These are phyloP conservation scores for Promerops cafer DNA, from an alignment of 2,113 vertebrate species.

Conservation along the genomic window DNA sequence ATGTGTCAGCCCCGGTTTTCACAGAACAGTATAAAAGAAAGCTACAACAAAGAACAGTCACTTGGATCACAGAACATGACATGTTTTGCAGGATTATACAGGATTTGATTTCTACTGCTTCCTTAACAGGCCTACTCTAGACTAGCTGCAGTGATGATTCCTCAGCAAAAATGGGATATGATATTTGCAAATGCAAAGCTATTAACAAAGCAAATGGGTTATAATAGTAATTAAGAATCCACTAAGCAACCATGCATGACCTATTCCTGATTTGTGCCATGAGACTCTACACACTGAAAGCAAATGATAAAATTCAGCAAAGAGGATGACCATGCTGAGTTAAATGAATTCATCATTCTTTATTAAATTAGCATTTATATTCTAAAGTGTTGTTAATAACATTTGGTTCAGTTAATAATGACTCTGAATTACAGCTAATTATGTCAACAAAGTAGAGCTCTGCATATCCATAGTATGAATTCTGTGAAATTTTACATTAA, in stretches of 20 bases:
- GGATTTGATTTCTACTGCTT: background rate
- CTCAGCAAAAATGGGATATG: background rate
- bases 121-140: background rate
- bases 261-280: background rate
- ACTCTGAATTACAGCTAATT: slow-evolving; percentile 4
- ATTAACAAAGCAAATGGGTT: slow-evolving; percentile 42
- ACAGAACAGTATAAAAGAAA: background rate
- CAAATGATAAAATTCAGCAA: slow-evolving; percentile 3
- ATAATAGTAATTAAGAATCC: slow-evolving; percentile 37
- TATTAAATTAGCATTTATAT: slow-evolving; percentile 34
- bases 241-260: background rate
- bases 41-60: background rate
- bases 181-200: slow-evolving; percentile 29
- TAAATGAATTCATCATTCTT: background rate
- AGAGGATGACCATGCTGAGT: background rate
- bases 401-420: background rate
- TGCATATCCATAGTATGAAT: background rate
- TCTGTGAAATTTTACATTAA: background rate
- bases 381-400: slow-evolving; percentile 1
- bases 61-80: background rate
- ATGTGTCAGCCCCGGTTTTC: background rate
- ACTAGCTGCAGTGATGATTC: background rate
- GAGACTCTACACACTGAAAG: background rate
- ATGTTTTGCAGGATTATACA: background rate
- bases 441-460: background rate